Evolutionary conservation across 2,888 invertebrate species (phyloP).

Genomic region (Ditula angustiorana): DNA sequence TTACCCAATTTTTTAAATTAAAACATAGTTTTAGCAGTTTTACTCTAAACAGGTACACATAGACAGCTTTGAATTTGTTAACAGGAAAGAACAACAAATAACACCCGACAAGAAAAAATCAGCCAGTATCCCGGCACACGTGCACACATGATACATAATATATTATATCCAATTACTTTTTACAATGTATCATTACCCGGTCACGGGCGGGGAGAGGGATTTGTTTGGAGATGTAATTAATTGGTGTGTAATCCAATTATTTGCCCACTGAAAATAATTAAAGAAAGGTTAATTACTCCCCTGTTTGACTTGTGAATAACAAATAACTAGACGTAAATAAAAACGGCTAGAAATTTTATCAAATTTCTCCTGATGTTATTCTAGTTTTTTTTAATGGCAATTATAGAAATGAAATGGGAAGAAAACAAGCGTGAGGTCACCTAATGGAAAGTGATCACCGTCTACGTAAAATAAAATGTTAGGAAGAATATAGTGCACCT

Average conservation of each 20-base stretch:
- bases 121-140: background rate
- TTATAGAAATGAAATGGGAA: too few relatives aligned
- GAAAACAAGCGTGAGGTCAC: too few relatives aligned
- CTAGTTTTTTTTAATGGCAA: too few relatives aligned
- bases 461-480: too few relatives aligned
- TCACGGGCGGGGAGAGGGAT: background rate
- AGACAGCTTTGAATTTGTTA: background rate
- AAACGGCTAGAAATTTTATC: background rate
- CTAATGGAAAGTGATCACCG: too few relatives aligned
- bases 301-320: constrained; percentile 2
- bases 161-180: constrained; percentile 8
- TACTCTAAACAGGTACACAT: background rate
- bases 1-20: too few relatives aligned
- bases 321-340: background rate
- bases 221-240: constrained; percentile 19
- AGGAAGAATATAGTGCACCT: too few relatives aligned
- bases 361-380: too few relatives aligned
- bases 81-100: background rate
- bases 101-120: background rate
- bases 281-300: constrained; percentile 13
- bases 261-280: constrained; percentile 19
- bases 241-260: constrained; percentile 26
- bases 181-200: constrained; percentile 1
- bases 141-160: background rate
- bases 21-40: background rate